Conservation (phyloP, 2,888 invertebrate genomes). For the Meloe dianella region DNA sequence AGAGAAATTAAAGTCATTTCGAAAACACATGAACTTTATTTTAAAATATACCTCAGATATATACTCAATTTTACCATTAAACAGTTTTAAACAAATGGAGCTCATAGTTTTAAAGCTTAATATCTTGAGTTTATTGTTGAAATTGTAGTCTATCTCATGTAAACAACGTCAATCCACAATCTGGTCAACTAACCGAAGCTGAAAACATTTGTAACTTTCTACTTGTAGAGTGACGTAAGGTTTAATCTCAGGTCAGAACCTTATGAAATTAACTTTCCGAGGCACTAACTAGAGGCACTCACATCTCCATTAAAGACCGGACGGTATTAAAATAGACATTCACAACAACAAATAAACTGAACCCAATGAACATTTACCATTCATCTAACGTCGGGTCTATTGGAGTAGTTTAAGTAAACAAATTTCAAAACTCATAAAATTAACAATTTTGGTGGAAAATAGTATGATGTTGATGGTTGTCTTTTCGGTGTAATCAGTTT, state of each 20-base stretch:
- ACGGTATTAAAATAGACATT: background rate
- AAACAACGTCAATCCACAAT: conserved; percentile 15
- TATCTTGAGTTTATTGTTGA: no score
- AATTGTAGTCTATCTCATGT: no score
- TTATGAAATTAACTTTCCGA: conserved; percentile 25
- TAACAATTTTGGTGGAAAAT: background rate
- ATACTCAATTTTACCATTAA: no score
- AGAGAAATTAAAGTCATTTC: no score
- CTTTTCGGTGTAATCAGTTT: background rate
- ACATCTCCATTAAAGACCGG: conserved; percentile 22
- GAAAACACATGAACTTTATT: no score
- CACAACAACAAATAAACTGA: background rate
- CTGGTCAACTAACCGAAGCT: conserved; percentile 21
- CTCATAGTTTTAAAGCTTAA: no score
- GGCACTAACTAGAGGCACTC: conserved; percentile 25
- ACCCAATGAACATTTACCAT: background rate
- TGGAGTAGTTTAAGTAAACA: background rate
- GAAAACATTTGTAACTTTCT: conserved; percentile 19
- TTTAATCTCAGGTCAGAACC: conserved; percentile 21
- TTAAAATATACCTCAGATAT: no score
- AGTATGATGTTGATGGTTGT: background rate
- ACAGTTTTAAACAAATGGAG: no score
- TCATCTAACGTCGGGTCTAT: background rate
- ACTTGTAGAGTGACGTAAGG: background rate
- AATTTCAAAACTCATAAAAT: background rate